Evolutionary conservation across 1,140 invertebrate species (phyloP), one percentile per base, ranked within the genome.

Genomic region (Drosophila pallidifrons): DNA sequence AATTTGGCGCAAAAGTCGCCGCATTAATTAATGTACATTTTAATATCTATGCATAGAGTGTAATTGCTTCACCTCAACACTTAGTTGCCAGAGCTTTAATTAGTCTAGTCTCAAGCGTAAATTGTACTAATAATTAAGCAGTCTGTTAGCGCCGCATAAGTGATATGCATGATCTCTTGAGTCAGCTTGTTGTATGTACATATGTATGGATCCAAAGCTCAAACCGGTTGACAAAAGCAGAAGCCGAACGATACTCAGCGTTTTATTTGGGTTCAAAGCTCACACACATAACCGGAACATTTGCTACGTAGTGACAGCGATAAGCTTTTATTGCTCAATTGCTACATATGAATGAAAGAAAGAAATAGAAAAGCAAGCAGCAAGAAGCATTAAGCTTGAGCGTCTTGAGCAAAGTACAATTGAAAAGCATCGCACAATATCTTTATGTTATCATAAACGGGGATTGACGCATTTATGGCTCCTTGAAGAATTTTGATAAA

Each of bases 231-330:
- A 54, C 11, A 20, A 45, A 10, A 43, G 41, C 6, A 64, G 16
- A 28, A 38, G 32, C 32, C 32, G 15, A 20, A 58, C 38, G 41
- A 57, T 41, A 57, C 20, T 66, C 64, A 32, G 38, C 52, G 38
- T 58, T 68, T 68, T 59, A 51, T 47, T 41, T 8, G 11, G 30
- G 59, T 55, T 71, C 68, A 64, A 71, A 64, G 68, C 63, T 71
- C 57, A 52, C 20, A 52, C 20, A 25, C 11, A 54, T 35, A 45
- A 16, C 43, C 51, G 43, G 30, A 46, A 60, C 30, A 15, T 15
- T 71, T 55, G 65, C 70, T 68, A 74, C 65, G 71, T 74, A 74
- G 68, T 74, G 20, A 68, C 30, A 68, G 57, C 30, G 71, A 74
- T 74, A 68, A 68, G 71, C 38, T 15, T 41, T 46, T 60, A 68